Percentiles rank a stretch among this genome's conserved stretches.
Conservation (phyloP, 2,888 invertebrate genomes). For the Pterobdella sp. region DNA sequence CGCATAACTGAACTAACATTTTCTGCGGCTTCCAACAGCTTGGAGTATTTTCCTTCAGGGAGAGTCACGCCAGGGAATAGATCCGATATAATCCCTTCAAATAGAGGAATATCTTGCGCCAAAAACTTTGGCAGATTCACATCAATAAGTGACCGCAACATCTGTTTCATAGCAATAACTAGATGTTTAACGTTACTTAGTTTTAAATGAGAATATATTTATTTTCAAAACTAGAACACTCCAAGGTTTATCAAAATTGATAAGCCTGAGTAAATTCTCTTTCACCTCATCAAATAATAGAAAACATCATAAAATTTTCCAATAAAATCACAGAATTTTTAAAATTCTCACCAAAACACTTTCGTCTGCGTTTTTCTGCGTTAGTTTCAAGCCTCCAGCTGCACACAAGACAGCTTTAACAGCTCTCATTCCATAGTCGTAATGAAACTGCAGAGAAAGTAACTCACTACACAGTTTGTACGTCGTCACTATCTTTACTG, state of each 20-base stretch:
- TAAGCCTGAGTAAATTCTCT: too few relatives aligned
- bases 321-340: neutral
- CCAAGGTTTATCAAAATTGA: too few relatives aligned
- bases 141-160: constrained; percentile 76
- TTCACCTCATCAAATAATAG: too few relatives aligned
- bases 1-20: neutral
- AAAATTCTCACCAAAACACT: constrained; percentile 56
- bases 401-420: constrained; percentile 80
- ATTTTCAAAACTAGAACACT: neutral
- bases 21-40: constrained; percentile 64
- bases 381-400: constrained; percentile 77
- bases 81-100: constrained; percentile 83
- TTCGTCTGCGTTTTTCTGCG: constrained; percentile 70
- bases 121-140: constrained; percentile 87
- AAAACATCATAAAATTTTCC: too few relatives aligned
- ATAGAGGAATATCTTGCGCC: constrained; percentile 77
- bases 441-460: constrained; percentile 82
- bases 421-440: constrained; percentile 89
- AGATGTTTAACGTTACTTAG: neutral
- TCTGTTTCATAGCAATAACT: constrained; percentile 50
- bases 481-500: constrained; percentile 88
- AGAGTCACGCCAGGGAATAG: constrained; percentile 73
- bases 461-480: constrained; percentile 89
- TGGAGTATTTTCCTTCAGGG: constrained; percentile 62
- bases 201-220: neutral